Evolutionary conservation across 1,140 invertebrate species (phyloP).

Genomic region (Colletes gigas): DNA sequence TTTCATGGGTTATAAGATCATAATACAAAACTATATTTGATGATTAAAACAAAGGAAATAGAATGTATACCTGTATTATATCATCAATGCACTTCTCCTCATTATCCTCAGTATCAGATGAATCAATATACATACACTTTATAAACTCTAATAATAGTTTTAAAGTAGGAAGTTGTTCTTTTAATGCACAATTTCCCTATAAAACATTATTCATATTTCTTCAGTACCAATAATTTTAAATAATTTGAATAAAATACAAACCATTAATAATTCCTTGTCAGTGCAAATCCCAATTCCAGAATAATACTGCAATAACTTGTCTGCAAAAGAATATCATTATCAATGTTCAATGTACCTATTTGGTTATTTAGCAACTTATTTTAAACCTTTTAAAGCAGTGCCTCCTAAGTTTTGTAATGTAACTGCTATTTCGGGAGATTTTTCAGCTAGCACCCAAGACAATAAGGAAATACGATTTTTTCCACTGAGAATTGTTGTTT

Average conservation of each 20-base stretch:
- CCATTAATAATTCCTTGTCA: constrained; percentile 52
- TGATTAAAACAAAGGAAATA: no score
- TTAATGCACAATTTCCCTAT: constrained; percentile 55
- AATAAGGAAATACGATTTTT: constrained; percentile 58
- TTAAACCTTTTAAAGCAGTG: constrained; percentile 52
- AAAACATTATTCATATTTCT: constrained; percentile 10
- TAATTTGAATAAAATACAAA: constrained; percentile 19
- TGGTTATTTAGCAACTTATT: neutral
- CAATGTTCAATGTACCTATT: neutral
- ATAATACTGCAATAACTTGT: constrained; percentile 47
- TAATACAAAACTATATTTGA: no score
- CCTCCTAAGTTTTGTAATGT: constrained; percentile 50
- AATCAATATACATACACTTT: constrained; percentile 40
- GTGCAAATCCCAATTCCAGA: constrained; percentile 57
- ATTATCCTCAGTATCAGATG: neutral
- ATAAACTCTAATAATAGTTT: constrained; percentile 56
- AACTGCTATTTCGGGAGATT: neutral
- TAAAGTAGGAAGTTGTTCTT: constrained; percentile 49
- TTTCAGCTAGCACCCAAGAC: constrained; percentile 57
- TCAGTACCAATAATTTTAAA: neutral
- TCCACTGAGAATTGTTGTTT: constrained; percentile 50
- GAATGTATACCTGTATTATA: constrained; percentile 37
- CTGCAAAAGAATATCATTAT: constrained; percentile 35
- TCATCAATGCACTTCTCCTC: constrained; percentile 15
- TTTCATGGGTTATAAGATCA: no score